Evolutionary conservation across 2,888 invertebrate species (phyloP).

Genomic region (Epistrophe grossulariae): DNA sequence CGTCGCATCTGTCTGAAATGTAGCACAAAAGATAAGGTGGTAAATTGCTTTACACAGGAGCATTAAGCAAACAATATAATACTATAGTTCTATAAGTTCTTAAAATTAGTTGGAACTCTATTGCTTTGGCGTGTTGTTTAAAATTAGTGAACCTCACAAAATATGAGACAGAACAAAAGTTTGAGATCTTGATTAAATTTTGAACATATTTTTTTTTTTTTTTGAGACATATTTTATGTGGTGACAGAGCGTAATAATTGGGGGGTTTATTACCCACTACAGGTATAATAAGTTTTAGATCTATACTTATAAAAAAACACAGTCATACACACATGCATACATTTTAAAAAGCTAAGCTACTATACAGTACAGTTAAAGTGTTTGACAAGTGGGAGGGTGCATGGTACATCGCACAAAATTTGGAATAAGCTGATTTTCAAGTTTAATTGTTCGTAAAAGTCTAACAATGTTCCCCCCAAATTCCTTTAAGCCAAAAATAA

Average conservation of each 20-base stretch:
- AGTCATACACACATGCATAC: too few species aligned
- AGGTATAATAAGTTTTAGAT: not conserved
- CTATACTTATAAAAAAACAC: too few species aligned
- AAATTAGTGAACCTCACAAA: conserved; percentile 17
- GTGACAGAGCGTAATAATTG: conserved; percentile 31
- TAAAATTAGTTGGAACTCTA: conserved; percentile 14
- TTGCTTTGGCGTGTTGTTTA: conserved; percentile 11
- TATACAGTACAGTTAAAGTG: too few species aligned
- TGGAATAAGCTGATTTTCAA: too few species aligned
- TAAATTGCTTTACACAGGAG: conserved; percentile 29
- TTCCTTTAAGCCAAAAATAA: too few species aligned
- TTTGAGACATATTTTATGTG: not conserved
- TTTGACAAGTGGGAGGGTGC: too few species aligned
- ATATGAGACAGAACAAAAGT: conserved; percentile 2
- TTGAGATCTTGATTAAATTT: conserved; percentile 33
- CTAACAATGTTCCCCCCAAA: too few species aligned
- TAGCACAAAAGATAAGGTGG: conserved; percentile 47
- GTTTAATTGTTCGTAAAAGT: too few species aligned
- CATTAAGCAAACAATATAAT: conserved; percentile 8
- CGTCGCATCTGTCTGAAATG: conserved; percentile 40
- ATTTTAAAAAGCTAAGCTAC: too few species aligned
- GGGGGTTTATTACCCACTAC: not conserved
- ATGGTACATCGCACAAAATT: too few species aligned
- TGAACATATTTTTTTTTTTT: not conserved
- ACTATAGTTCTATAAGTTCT: not conserved